phyloP scores from a whole-genome alignment of 2,888 invertebrate species.

The Mesorhabditis spiculigera region DNA sequence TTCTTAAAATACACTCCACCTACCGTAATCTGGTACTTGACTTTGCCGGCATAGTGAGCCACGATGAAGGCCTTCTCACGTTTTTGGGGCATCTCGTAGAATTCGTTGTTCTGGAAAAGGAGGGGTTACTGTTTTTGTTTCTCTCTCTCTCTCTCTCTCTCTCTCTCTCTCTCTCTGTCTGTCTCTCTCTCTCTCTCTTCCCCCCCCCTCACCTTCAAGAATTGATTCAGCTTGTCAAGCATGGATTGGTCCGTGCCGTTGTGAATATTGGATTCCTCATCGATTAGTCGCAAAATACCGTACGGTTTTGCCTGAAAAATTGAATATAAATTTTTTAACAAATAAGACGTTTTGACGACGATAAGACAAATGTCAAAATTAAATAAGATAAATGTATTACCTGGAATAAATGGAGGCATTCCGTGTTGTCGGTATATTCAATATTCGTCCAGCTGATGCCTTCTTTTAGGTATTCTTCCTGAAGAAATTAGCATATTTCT shows the following conservation, averaged over 20 bases:
- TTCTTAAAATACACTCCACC: background rate
- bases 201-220: slow-evolving; percentile 77
- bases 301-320: slow-evolving; percentile 77
- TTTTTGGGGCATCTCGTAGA: slow-evolving; percentile 88
- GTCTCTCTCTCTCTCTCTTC: background rate
- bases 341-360: too few species aligned
- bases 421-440: slow-evolving; percentile 91
- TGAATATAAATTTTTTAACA: too few species aligned
- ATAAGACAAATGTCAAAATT: too few species aligned
- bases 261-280: slow-evolving; percentile 96
- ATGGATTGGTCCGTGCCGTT: slow-evolving; percentile 91
- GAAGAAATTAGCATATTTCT: slow-evolving; percentile 56
- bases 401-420: slow-evolving; percentile 82
- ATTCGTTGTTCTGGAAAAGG: slow-evolving; percentile 67
- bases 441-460: slow-evolving; percentile 92
- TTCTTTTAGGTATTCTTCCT: slow-evolving; percentile 89
- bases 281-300: slow-evolving; percentile 82
- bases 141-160: too few species aligned
- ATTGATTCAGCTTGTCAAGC: slow-evolving; percentile 86
- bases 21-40: slow-evolving; percentile 79
- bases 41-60: slow-evolving; percentile 90
- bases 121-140: too few species aligned
- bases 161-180: slow-evolving; percentile 62
- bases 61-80: slow-evolving; percentile 88
- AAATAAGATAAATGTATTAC: too few species aligned